Evolutionary conservation across 2,797 vertebrate species (phyloP).

Genomic region (Botia almorhae): DNA sequence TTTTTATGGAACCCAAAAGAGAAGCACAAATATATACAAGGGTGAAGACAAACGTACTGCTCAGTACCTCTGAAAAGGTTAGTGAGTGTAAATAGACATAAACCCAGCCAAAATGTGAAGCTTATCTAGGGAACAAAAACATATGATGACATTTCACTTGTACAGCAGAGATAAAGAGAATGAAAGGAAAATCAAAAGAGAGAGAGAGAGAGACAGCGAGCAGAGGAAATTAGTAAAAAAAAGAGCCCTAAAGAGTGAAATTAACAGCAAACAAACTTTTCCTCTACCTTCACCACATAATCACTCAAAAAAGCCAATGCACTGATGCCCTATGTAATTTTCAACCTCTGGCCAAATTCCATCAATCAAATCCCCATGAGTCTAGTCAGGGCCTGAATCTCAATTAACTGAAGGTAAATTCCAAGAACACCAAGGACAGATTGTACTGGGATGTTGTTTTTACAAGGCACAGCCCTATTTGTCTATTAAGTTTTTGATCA

Average conservation of each 20-base stretch:
- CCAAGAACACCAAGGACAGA: conserved; percentile 15
- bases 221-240: background rate
- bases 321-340: conserved; percentile 19
- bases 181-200: background rate
- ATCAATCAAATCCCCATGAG: background rate
- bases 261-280: conserved; percentile 72
- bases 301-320: background rate
- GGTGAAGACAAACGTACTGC: background rate
- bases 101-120: conserved; percentile 19
- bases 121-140: background rate
- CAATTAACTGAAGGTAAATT: conserved; percentile 8
- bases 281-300: conserved; percentile 8
- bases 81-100: background rate
- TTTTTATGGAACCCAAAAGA: too few relatives aligned
- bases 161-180: background rate
- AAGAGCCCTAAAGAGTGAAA: conserved; percentile 68
- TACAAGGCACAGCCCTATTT: conserved; percentile 6
- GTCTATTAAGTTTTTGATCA: conserved; percentile 39
- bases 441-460: conserved; percentile 3
- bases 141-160: background rate
- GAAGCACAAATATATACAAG: too few relatives aligned
- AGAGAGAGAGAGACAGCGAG: background rate
- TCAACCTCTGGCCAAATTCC: conserved; percentile 18
- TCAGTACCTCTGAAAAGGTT: background rate
- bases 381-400: conserved; percentile 6